A percentile compares a stretch with the other conserved stretches of the same genome.
Conservation (phyloP, 1,140 invertebrate species). For the Augochlora pura region DNA sequence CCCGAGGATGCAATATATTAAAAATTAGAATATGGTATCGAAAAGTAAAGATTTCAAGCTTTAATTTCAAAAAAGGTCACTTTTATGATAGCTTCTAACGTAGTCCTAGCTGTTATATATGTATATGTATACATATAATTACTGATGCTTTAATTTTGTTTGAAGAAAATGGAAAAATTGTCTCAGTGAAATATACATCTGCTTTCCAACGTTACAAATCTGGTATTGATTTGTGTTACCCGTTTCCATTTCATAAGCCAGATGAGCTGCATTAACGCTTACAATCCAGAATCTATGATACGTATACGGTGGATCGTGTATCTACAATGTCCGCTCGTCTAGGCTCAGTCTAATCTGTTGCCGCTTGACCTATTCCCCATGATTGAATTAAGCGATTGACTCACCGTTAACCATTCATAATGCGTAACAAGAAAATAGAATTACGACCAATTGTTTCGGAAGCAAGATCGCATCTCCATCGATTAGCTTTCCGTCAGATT, state of each 20-base stretch:
- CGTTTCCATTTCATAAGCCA: not conserved
- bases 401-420: not conserved
- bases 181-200: too few relatives aligned
- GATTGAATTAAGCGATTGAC: constrained; percentile 26
- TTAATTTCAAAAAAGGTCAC: too few relatives aligned
- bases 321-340: not conserved
- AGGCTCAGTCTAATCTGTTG: not conserved
- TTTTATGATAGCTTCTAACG: too few relatives aligned
- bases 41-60: too few relatives aligned
- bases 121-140: too few relatives aligned
- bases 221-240: not conserved
- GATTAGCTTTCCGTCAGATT: not conserved
- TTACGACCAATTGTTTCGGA: constrained; percentile 1
- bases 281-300: not conserved
- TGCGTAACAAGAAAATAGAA: constrained; percentile 24
- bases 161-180: too few relatives aligned
- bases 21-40: too few relatives aligned
- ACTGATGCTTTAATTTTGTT: too few relatives aligned
- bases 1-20: too few relatives aligned
- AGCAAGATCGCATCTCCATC: constrained; percentile 1
- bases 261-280: not conserved
- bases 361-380: constrained; percentile 1
- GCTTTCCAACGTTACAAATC: too few relatives aligned
- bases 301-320: not conserved
- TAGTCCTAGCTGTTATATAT: too few relatives aligned